phyloP scores from a whole-genome alignment of 2,797 vertebrate species.

The Luscinia megarhynchos region DNA sequence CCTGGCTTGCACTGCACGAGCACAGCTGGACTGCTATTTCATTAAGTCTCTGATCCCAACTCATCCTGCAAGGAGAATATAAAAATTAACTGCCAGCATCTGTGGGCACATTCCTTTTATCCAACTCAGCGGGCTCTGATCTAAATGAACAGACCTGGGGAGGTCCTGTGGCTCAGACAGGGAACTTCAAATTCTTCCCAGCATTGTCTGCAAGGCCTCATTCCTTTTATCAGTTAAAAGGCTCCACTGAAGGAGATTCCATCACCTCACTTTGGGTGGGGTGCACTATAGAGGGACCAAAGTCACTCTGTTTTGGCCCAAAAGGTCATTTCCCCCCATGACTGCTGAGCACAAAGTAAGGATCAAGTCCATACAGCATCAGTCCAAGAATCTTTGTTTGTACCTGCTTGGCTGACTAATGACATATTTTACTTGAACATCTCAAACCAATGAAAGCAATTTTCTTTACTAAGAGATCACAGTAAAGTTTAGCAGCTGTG shows the following conservation, averaged over 20 bases:
- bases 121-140: not conserved
- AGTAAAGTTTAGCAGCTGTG: not conserved
- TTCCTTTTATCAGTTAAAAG: not conserved
- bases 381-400: not conserved
- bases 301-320: not conserved
- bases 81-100: not conserved
- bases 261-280: not conserved
- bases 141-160: not conserved
- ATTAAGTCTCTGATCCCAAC: not conserved
- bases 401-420: not conserved
- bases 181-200: not conserved
- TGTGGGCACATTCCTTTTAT: not conserved
- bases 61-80: not conserved
- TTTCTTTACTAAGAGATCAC: not conserved
- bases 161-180: not conserved
- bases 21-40: not conserved
- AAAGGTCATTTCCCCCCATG: not conserved
- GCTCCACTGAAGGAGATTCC: not conserved
- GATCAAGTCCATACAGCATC: not conserved
- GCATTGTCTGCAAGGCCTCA: not conserved
- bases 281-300: not conserved
- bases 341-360: not conserved
- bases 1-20: not conserved
- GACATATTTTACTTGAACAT: not conserved
- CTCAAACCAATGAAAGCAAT: not conserved